Evolutionary conservation across 2,888 invertebrate species (phyloP).

Genomic region (Dolichomitus sp.): DNA sequence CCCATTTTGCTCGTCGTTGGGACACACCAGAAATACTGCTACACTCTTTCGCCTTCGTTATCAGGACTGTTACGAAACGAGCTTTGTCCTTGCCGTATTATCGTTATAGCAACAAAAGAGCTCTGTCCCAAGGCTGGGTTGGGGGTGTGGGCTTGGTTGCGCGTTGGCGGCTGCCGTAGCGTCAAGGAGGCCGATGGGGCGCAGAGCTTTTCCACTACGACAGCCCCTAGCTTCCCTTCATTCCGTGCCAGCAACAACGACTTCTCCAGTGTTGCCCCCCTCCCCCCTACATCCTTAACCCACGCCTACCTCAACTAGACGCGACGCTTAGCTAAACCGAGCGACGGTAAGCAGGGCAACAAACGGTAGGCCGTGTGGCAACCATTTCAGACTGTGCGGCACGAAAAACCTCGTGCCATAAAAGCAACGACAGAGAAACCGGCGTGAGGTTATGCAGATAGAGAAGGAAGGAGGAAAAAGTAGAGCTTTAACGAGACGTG

Average conservation of each 20-base stretch:
- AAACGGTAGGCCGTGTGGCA: slow-evolving; percentile 26
- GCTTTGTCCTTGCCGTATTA: slow-evolving; percentile 38
- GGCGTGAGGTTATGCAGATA: slow-evolving; percentile 1
- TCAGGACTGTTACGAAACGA: slow-evolving; percentile 40
- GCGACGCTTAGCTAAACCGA: slow-evolving; percentile 56
- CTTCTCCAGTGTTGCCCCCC: background rate
- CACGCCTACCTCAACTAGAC: slow-evolving; percentile 20
- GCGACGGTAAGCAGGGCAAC: slow-evolving; percentile 56
- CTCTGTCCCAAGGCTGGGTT: background rate
- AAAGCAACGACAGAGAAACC: slow-evolving; percentile 51
- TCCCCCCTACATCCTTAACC: background rate
- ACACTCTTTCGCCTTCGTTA: slow-evolving; percentile 38
- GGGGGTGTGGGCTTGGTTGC: background rate
- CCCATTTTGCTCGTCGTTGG: slow-evolving; percentile 7
- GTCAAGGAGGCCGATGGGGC: slow-evolving; percentile 20
- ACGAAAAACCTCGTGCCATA: slow-evolving; percentile 50
- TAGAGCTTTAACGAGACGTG: slow-evolving; percentile 68
- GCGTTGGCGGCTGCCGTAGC: background rate
- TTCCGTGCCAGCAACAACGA: slow-evolving; percentile 34
- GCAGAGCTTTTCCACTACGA: slow-evolving; percentile 29
- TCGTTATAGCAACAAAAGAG: slow-evolving; percentile 48
- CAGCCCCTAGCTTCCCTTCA: slow-evolving; percentile 8
- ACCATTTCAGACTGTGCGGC: slow-evolving; percentile 38
- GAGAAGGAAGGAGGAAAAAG: slow-evolving; percentile 31
- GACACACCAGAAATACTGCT: slow-evolving; percentile 7